Evolutionary conservation across 2,888 invertebrate genomes (phyloP), one percentile per base, ranked within the genome.

Genomic region (Clostera curtula): DNA sequence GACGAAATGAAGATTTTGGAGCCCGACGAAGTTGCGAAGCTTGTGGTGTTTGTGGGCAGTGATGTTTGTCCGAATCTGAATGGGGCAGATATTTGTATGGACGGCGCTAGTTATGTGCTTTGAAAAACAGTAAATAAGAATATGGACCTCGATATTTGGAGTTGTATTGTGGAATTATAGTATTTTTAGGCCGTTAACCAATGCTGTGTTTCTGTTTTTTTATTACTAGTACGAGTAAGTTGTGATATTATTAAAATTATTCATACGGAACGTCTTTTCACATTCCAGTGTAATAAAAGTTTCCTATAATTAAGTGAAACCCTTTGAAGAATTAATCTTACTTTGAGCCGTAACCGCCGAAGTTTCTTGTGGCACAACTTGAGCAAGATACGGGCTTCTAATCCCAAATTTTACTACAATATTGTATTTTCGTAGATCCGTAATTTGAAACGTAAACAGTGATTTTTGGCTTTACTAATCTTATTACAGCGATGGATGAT

Each of bases 41-140:
- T 66, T 65, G 53, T 68, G 0, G 48, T 62, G 7, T 64, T 67
- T 8, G 54, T 64, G 3, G 65, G 66, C 0, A 68, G 67, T 38
- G 58, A 48, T 4, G 15, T 52, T n/a, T 64, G 61, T 13, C 63
- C 64, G 0, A 64, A 49, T 41, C 29, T 67, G n/a, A 67, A 57
- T 24, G 66, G 66, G 3, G 51, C 65, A 5, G 56, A 59, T 21
- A 35, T 69, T 25, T 35, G 37, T 2, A 38, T 67, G 1, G 55
- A 56, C 24, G 56, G 47, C 10, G 61, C 14, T 5, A 10, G 14
- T 5, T 5, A 10, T 10, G 14, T 23, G 7, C 10, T 23, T 9
- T 23, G 10, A 23, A 22, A 4, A 6, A 11, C 11, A 10, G n/a
- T n/a, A n/a, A n/a, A n/a, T n/a, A n/a, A n/a, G n/a, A n/a, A n/a